Evolutionary conservation across 2,888 invertebrate genomes (phyloP).

Genomic region (Pandemis corylana): DNA sequence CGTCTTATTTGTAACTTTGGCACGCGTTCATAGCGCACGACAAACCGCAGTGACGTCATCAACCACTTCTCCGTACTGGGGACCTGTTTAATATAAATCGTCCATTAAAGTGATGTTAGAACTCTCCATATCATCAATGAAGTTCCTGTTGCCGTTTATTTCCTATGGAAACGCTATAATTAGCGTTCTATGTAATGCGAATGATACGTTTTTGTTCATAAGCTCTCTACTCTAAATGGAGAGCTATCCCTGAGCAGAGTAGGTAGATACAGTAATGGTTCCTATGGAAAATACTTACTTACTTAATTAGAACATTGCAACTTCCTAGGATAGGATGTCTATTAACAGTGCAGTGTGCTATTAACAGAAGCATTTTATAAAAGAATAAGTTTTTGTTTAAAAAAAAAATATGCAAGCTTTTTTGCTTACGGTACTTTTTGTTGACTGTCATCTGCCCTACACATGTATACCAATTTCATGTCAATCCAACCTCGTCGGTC

Average conservation of each 20-base stretch:
- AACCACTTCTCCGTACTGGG: neutral
- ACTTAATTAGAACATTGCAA: too few relatives aligned
- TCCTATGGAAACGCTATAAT: neutral
- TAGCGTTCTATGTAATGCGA: neutral
- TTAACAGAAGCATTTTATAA: too few relatives aligned
- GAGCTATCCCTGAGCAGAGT: too few relatives aligned
- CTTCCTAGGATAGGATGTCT: too few relatives aligned
- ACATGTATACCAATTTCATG: too few relatives aligned
- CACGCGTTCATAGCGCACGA: constrained; percentile 47
- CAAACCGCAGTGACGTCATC: constrained; percentile 53
- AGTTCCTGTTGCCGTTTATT: constrained; percentile 8
- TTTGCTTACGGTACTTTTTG: too few relatives aligned
- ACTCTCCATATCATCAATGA: constrained; percentile 5
- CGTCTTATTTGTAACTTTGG: constrained; percentile 53
- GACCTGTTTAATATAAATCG: neutral
- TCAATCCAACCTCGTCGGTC: too few relatives aligned
- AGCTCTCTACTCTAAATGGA: neutral
- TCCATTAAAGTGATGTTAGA: neutral
- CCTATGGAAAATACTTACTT: neutral
- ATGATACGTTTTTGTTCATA: neutral
- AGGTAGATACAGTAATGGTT: neutral
- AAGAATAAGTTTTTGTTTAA: too few relatives aligned
- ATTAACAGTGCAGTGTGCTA: too few relatives aligned
- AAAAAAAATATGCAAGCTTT: too few relatives aligned
- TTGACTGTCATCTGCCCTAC: too few relatives aligned